Conservation (phyloP, 2,888 invertebrate species). For the Eucera pruinosa region DNA sequence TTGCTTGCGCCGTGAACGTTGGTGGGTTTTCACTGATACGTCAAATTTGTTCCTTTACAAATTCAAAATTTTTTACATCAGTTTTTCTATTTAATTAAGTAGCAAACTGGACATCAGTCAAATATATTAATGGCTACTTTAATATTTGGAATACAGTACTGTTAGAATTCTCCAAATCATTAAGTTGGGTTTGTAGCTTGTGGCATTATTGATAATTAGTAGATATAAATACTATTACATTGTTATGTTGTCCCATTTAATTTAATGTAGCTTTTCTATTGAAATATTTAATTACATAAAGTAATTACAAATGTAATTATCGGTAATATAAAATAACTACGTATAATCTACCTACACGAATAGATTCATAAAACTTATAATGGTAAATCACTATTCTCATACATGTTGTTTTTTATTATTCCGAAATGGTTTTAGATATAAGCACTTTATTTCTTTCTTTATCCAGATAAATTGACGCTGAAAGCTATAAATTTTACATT, state of each 20-base stretch:
- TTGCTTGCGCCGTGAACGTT: conserved; percentile 25
- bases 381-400: not conserved
- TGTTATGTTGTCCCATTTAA: not conserved
- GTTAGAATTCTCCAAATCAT: too few species aligned
- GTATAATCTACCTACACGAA: not conserved
- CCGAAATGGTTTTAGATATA: too few species aligned
- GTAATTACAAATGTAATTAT: not conserved
- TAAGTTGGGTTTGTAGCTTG: too few species aligned
- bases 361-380: not conserved
- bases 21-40: conserved; percentile 15
- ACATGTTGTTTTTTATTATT: too few species aligned
- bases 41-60: not conserved
- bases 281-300: too few species aligned
- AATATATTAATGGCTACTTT: not conserved
- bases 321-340: not conserved
- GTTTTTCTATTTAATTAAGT: not conserved
- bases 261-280: too few species aligned
- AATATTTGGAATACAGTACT: not conserved
- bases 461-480: too few species aligned
- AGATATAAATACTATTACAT: not conserved
- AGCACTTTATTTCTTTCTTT: too few species aligned
- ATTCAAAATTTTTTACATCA: not conserved
- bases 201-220: not conserved
- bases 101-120: not conserved
- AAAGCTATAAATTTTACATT: too few species aligned